Evolutionary conservation across 2,797 vertebrate genomes (phyloP), one percentile per base, ranked within the genome.

Genomic region (Calcarius lapponicus): DNA sequence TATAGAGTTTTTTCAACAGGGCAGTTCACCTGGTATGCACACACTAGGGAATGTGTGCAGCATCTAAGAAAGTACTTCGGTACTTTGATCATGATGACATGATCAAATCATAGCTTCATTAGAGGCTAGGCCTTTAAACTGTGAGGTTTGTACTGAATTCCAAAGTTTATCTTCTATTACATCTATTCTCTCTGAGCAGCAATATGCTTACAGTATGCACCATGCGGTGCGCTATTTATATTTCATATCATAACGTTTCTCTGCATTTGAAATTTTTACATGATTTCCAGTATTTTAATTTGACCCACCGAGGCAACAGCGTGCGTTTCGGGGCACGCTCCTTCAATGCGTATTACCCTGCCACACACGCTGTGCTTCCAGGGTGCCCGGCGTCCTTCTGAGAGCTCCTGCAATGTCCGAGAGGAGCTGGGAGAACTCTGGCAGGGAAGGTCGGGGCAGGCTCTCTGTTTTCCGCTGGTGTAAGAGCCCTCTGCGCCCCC

Each of bases 1-100:
- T 32, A 9, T 12, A 18, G 42, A 17, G 67, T 22, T 66, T 62
- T 66, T 66, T 38, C 53, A 56, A 6, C 45, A 48, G 51, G 64
- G 43, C 24, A 28, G 17, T 28, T 75, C 73, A 71, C 38, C 50
- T 43, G 73, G 76, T 15, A 21, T 0, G 6, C 57, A 53, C 0
- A 3, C 43, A 32, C 21, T 18, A 7, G 38, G 36, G 45, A 64
- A 43, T 0, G 4, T 5, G 1, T 1, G 1, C 0, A 2, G 32
- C 56, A 38, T 32, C 74, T 29, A 40, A 36, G 40, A 67, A 82
- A 56, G 32, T 7, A 36, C 36, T 36, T 36, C 36, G 36, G 36
- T 36, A 36, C 36, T 36, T 36, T 36, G 36, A 36, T 36, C 36
- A 36, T 36, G 36, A 36, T 12, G 42, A 42, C 11, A 13, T 5